Conservation (phyloP, 1,140 invertebrate genomes). For the Myzus persicae region DNA sequence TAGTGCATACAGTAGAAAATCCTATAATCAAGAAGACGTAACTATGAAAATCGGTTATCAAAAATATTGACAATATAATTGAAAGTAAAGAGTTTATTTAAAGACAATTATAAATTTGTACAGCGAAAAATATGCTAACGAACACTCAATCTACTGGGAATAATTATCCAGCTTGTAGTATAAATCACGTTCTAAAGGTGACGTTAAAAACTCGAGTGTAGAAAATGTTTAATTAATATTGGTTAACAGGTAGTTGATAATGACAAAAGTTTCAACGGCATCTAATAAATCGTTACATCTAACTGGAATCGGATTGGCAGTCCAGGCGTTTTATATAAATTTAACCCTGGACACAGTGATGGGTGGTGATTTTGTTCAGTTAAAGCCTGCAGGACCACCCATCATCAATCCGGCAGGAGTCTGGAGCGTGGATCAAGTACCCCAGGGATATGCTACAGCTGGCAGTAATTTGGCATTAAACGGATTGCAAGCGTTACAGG, state of each 20-base stretch:
- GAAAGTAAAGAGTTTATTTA: not conserved
- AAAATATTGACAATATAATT: not conserved
- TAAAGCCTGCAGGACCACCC: constrained; percentile 59
- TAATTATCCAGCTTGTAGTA: not conserved
- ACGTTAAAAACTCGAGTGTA: not conserved
- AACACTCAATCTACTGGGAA: not conserved
- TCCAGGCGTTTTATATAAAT: constrained; percentile 61
- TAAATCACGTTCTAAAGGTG: constrained; percentile 11
- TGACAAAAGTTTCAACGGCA: constrained; percentile 56
- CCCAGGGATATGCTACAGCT: constrained; percentile 47
- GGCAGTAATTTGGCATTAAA: constrained; percentile 58
- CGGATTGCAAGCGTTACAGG: constrained; percentile 54
- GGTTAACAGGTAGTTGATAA: constrained; percentile 31
- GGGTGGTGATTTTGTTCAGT: constrained; percentile 60
- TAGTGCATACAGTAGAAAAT: not conserved
- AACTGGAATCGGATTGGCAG: constrained; percentile 60
- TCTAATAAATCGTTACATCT: constrained; percentile 60
- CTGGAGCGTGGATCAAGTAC: constrained; percentile 58
- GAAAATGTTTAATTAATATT: constrained; percentile 7
- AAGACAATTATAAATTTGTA: not conserved
- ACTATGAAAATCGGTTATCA: not conserved
- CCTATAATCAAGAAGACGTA: not conserved
- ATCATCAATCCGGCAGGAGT: constrained; percentile 59
- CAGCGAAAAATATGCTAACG: not conserved
- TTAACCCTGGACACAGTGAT: constrained; percentile 59